Evolutionary conservation across 2,888 invertebrate genomes (phyloP).

Genomic region (Lycocerus yunnanus): DNA sequence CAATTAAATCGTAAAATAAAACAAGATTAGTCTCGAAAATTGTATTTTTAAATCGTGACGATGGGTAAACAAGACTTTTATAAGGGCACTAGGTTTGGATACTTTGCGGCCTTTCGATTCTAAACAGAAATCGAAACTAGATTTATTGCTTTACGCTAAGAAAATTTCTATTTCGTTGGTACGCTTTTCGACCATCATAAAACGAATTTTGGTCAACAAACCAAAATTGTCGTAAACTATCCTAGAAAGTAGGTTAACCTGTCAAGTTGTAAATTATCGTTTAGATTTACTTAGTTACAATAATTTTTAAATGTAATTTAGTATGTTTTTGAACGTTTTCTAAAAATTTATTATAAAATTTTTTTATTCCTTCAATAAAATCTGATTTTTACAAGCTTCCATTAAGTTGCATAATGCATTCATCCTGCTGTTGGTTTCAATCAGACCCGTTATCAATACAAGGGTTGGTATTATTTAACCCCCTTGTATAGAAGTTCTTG

Average conservation of each 20-base stretch:
- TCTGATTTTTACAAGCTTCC: slow-evolving; percentile 14
- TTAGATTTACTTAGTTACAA: neutral
- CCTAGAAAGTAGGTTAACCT: slow-evolving; percentile 31
- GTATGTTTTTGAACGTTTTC: neutral
- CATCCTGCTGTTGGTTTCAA: slow-evolving; percentile 31
- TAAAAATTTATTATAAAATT: neutral
- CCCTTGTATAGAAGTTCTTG: slow-evolving; percentile 41
- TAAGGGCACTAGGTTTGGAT: slow-evolving; percentile 32
- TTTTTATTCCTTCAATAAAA: slow-evolving; percentile 4
- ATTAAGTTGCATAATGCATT: slow-evolving; percentile 27
- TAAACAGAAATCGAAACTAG: slow-evolving; percentile 39
- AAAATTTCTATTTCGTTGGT: slow-evolving; percentile 37
- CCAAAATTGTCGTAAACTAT: slow-evolving; percentile 10
- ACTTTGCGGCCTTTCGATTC: slow-evolving; percentile 35
- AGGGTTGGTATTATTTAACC: slow-evolving; percentile 31
- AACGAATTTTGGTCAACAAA: slow-evolving; percentile 19
- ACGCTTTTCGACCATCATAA: slow-evolving; percentile 31
- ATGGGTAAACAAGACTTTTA: slow-evolving; percentile 31
- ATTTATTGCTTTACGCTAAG: slow-evolving; percentile 37
- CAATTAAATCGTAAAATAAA: slow-evolving; percentile 41
- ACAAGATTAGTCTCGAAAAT: slow-evolving; percentile 36
- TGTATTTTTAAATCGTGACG: slow-evolving; percentile 7
- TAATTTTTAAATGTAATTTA: neutral
- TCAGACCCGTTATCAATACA: slow-evolving; percentile 31
- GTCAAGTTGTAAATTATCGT: slow-evolving; percentile 26